phyloP scores from a whole-genome alignment of 2,113 vertebrate genomes.

The Chascanopsetta lugubris region DNA sequence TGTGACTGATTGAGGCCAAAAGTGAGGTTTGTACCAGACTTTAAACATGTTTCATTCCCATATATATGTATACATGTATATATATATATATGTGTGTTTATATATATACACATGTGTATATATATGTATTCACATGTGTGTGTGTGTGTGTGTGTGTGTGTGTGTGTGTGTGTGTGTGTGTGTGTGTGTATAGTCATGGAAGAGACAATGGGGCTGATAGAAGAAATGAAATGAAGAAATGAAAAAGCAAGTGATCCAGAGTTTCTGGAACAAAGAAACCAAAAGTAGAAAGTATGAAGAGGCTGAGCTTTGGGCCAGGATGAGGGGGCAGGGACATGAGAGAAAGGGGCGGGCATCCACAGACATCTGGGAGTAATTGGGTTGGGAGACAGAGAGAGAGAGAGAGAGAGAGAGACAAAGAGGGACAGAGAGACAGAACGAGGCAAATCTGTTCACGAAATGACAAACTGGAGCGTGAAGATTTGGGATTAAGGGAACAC shows the following conservation, averaged over 20 bases:
- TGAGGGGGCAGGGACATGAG: slow-evolving; percentile 37
- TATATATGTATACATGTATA: no score
- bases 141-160: not conserved
- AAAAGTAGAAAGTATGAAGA: slow-evolving; percentile 11
- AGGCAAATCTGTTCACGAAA: slow-evolving; percentile 3
- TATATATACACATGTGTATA: no score
- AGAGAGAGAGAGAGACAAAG: slow-evolving; percentile 23
- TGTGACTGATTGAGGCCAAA: no score
- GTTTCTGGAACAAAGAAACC: slow-evolving; percentile 26
- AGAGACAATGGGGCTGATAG: no score
- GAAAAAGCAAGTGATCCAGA: not conserved
- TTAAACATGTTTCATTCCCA: no score
- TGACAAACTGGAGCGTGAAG: not conserved
- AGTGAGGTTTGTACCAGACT: no score
- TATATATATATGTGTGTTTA: no score
- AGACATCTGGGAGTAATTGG: slow-evolving; percentile 80
- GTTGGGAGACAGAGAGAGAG: slow-evolving; percentile 24
- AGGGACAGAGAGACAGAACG: slow-evolving; percentile 18
- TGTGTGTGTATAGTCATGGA: no score
- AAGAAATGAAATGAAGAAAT: not conserved
- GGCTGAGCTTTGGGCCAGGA: slow-evolving; percentile 4
- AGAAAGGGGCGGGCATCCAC: slow-evolving; percentile 26
- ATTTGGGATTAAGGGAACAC: slow-evolving; percentile 6
- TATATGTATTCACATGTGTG: no score
- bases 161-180: not conserved